phyloP scores from a whole-genome alignment of 2,888 invertebrate genomes.

The Parthenolecanium corni region DNA sequence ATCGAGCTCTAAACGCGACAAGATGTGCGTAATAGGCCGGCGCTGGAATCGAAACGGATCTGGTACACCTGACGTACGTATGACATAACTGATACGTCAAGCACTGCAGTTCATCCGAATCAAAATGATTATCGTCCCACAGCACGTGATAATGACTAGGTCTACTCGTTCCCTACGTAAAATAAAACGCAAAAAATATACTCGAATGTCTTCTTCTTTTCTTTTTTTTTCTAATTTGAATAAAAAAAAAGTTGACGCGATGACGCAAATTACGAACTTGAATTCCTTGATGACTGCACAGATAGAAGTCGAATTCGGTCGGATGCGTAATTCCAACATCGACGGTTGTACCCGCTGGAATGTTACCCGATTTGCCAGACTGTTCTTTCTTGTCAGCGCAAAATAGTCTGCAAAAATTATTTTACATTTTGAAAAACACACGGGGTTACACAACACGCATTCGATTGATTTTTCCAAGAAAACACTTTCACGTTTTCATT shows the following conservation, averaged over 20 bases:
- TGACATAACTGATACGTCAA: constrained; percentile 99
- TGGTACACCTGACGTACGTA: constrained; percentile 97
- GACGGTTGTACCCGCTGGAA: constrained; percentile 98
- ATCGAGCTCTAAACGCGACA: constrained; percentile 96
- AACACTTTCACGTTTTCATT: too few species aligned
- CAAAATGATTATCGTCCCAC: constrained; percentile 99
- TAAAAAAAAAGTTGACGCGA: too few species aligned
- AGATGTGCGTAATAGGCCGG: constrained; percentile 99
- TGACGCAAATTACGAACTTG: constrained; percentile 48
- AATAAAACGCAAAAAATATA: background rate
- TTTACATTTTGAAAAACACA: too few species aligned
- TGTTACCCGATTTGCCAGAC: constrained; percentile 97
- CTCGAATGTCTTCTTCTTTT: too few species aligned
- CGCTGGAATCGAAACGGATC: constrained; percentile 97
- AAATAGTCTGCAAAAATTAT: constrained; percentile 59
- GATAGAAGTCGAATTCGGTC: constrained; percentile 99
- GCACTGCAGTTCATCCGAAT: constrained; percentile 97
- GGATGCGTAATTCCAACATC: constrained; percentile 99
- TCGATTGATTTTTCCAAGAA: too few species aligned
- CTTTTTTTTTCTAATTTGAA: too few species aligned
- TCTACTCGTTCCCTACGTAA: constrained; percentile 87
- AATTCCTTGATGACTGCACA: constrained; percentile 95
- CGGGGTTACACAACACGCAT: too few species aligned
- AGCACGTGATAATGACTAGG: constrained; percentile 99
- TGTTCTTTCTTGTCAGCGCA: constrained; percentile 99